Percentiles rank a stretch among this genome's conserved stretches.
Conservation (phyloP, 2,113 vertebrate species). For the Xyrauchen texanus region DNA sequence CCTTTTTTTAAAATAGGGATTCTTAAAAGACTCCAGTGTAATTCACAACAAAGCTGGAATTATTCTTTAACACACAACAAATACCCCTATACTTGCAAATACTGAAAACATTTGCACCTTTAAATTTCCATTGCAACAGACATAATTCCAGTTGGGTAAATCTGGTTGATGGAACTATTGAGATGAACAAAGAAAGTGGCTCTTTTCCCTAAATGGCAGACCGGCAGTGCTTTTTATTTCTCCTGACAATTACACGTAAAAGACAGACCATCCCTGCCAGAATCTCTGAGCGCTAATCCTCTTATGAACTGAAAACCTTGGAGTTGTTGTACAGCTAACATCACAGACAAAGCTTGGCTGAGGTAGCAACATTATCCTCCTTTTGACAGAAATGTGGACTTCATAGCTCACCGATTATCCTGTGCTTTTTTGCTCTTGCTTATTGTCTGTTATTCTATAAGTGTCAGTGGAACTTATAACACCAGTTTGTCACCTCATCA, state of each 20-base stretch:
- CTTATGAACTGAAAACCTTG: constrained; percentile 22
- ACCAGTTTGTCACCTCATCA: constrained; percentile 3
- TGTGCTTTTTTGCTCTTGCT: neutral
- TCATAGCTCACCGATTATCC: constrained; percentile 29
- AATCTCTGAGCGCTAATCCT: constrained; percentile 32
- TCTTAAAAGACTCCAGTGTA: neutral
- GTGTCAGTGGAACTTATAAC: neutral
- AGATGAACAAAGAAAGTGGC: constrained; percentile 21
- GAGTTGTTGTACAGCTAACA: constrained; percentile 1
- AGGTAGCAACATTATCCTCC: constrained; percentile 11
- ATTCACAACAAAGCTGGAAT: neutral
- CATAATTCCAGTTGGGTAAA: constrained; percentile 23
- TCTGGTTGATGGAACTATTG: constrained; percentile 5
- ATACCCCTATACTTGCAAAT: neutral
- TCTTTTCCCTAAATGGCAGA: constrained; percentile 11
- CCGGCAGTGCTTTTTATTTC: constrained; percentile 26
- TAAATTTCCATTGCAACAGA: constrained; percentile 45
- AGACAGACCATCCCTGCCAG: constrained; percentile 30
- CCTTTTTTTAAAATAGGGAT: neutral
- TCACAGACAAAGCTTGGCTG: constrained; percentile 11
- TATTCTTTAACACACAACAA: neutral
- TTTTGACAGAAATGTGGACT: constrained; percentile 19
- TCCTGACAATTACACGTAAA: constrained; percentile 33
- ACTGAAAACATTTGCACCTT: constrained; percentile 4
- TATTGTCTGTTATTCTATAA: constrained; percentile 23